A percentile compares a stretch with the other conserved stretches of the same genome.
Evolutionary conservation across 2,888 invertebrate genomes (phyloP).

Genomic region (Willowsia nigromaculata): DNA sequence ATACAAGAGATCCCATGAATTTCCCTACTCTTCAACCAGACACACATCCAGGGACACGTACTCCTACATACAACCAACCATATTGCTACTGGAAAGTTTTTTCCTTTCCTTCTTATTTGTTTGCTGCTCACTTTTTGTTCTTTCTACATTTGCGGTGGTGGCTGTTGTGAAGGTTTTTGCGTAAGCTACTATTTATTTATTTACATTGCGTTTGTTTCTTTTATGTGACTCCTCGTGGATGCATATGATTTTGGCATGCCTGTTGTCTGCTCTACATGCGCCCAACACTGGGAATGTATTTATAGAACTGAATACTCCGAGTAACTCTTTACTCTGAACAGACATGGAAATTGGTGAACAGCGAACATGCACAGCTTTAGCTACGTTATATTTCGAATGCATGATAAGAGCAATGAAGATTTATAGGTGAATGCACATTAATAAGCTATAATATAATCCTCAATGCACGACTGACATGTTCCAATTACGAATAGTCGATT

Average conservation of each 20-base stretch:
- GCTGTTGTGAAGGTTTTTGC: constrained; percentile 33
- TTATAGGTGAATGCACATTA: too few species aligned
- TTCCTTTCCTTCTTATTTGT: neutral
- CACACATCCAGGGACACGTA: neutral
- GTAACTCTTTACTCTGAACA: neutral
- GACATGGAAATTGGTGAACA: neutral
- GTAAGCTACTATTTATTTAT: constrained; percentile 38
- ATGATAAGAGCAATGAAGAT: too few species aligned
- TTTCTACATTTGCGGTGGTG: constrained; percentile 14
- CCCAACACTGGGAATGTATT: neutral
- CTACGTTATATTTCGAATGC: too few species aligned
- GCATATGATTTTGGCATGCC: constrained; percentile 27
- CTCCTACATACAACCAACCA: neutral
- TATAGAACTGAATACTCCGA: neutral
- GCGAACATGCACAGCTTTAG: neutral
- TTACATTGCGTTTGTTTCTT: constrained; percentile 40
- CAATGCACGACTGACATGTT: too few species aligned
- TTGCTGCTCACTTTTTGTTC: constrained; percentile 4
- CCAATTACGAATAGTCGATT: too few species aligned
- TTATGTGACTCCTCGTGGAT: constrained; percentile 31
- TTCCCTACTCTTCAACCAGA: neutral
- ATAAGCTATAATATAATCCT: too few species aligned
- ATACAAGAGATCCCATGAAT: neutral
- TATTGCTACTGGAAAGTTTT: neutral
- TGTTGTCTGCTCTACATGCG: neutral